Conservation (phyloP, 30 jellyfish, hydroid and myxozoan genomes). For the Aurelia aurita complex sp. Pacific region DNA sequence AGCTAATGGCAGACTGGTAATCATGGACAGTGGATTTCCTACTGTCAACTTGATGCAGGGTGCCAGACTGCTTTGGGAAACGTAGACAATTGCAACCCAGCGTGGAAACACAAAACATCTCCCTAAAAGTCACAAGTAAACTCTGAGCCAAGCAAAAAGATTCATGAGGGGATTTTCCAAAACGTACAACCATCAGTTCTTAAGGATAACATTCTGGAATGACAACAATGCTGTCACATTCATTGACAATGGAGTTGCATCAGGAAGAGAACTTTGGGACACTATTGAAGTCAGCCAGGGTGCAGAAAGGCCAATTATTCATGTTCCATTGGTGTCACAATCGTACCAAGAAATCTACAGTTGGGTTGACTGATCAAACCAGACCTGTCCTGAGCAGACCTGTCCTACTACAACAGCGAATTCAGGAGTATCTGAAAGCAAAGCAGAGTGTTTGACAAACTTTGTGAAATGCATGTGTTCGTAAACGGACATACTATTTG, state of each 20-base stretch:
- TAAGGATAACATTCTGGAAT: background rate
- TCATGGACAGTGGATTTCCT: too few species aligned
- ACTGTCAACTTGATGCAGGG: too few species aligned
- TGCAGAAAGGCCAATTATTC: slow-evolving; percentile 2
- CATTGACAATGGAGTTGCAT: background rate
- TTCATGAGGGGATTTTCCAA: too few species aligned
- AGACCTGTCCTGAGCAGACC: background rate
- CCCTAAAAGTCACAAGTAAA: too few species aligned
- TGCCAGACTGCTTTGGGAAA: too few species aligned
- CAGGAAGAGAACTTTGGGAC: background rate
- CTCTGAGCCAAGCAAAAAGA: too few species aligned
- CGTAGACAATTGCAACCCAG: too few species aligned
- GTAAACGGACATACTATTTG: slow-evolving; percentile 3
- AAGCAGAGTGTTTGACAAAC: background rate
- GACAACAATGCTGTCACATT: background rate
- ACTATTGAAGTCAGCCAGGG: background rate
- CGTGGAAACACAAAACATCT: too few species aligned
- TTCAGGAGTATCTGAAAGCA: background rate
- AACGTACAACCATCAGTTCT: too few species aligned
- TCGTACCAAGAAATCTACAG: slow-evolving; percentile 3
- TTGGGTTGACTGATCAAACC: slow-evolving; percentile 22
- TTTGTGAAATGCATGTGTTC: background rate
- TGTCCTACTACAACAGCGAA: background rate
- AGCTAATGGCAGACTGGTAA: too few species aligned
- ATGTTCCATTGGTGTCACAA: background rate